Base-by-base conservation (phyloP, 2,888 invertebrate genomes). In the Neocrepidodera transversa region DNA sequence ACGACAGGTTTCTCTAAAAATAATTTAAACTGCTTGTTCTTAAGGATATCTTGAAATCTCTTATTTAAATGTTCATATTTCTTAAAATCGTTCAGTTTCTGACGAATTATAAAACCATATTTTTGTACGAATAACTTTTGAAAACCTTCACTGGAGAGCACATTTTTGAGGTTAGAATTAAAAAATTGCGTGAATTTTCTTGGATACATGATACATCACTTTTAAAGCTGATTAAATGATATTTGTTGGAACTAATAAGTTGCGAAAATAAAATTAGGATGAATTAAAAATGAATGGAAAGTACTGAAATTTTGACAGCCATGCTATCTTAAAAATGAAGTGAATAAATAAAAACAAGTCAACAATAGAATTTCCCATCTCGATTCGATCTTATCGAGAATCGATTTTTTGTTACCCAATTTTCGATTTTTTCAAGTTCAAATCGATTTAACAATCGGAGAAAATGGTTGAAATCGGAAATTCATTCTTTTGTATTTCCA, bases 141-240 rank as follows among this genome's bases (percentile, higher is more conserved):
- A 11, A 14, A 48, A 52, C 55, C 51, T 65, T 58, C 68, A 69
- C 62, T 64, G 61, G 52, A 70, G 48, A 45, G 7, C 14, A 69
- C 49, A 63, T 66, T 64, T 74, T 71, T 73, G 60, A 78, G 76
- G 76, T 78, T 78, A 76, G 70, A 66, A 62, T 71, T 67, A 48
- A 68, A 64, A 40, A 64, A 63, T 55, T 66, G 63, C 2, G 68
- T 65, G 30, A 71, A 26, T 62, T 63, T 64, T 61, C 67, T 42
- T 8, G 67, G 68, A 58, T 70, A 70, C 71, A 71, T 72, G 68
- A 58, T 70, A 70, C 71, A 71, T 72, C 14, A 14, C 45, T 61
- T 26, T 32, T 35, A 5, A 36, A 14, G 20, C 28, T 40, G 36
- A 30, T 47, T 7, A 7, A n/a, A 7, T 35, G 30, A 14, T 11